phyloP scores from a whole-genome alignment of 2,888 invertebrate genomes.

The Holacanthella duospinosa region DNA sequence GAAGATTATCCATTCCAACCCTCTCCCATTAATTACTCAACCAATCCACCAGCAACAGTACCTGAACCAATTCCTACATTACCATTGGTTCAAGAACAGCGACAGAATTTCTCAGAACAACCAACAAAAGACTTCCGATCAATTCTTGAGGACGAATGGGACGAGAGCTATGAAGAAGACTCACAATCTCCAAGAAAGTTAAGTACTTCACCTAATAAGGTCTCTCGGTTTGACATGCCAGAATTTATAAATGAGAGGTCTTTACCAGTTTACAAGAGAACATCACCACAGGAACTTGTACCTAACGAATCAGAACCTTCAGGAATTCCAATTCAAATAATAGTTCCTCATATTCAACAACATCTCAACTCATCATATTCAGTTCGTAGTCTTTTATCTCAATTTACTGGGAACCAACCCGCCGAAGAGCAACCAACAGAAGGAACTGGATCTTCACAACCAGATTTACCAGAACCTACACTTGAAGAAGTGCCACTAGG shows the following conservation, averaged over 20 bases:
- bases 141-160: constrained; percentile 37
- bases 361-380: constrained; percentile 35
- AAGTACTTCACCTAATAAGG: constrained; percentile 26
- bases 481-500: neutral
- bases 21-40: constrained; percentile 1
- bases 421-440: neutral
- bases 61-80: neutral
- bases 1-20: constrained; percentile 13
- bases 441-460: neutral
- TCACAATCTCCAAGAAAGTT: constrained; percentile 22
- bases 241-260: constrained; percentile 1
- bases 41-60: constrained; percentile 8
- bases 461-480: no score
- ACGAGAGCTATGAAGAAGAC: constrained; percentile 30
- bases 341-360: neutral
- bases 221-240: constrained; percentile 36
- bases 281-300: constrained; percentile 11
- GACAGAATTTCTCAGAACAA: neutral
- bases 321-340: neutral
- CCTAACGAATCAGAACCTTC: neutral
- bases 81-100: neutral
- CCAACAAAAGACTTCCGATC: constrained; percentile 28
- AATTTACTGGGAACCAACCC: neutral
- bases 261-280: constrained; percentile 1
- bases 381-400: constrained; percentile 32